Percentiles rank a stretch among this genome's conserved stretches.
These are phyloP conservation scores for Papilio polytes DNA, from an alignment of 1,140 invertebrate genomes.

Conservation along the genomic window DNA sequence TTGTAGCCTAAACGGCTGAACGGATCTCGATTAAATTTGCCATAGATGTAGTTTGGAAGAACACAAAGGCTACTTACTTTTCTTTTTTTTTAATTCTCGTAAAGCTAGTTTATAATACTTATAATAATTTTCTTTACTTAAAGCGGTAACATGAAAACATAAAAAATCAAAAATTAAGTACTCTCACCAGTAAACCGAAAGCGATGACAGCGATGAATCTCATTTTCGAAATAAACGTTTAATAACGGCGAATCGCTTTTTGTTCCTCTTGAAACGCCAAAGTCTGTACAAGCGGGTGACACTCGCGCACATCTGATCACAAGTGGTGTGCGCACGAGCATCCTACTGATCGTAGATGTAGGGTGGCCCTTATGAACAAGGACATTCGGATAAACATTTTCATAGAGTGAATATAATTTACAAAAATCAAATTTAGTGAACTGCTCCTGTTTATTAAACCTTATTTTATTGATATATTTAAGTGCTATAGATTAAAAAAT, in stretches of 20 bases:
- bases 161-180: constrained; percentile 10
- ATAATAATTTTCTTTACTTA: too few relatives aligned
- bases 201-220: constrained; percentile 41
- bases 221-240: constrained; percentile 53
- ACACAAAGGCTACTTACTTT: too few relatives aligned
- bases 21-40: too few relatives aligned
- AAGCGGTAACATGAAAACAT: too few relatives aligned
- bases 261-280: constrained; percentile 54
- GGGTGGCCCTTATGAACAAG: constrained; percentile 38
- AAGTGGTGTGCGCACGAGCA: constrained; percentile 42
- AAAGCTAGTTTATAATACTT: too few relatives aligned
- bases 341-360: constrained; percentile 26
- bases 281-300: constrained; percentile 57
- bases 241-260: constrained; percentile 40
- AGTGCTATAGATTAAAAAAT: too few relatives aligned
- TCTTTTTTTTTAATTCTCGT: too few relatives aligned
- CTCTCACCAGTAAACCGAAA: constrained; percentile 58
- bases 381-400: constrained; percentile 42
- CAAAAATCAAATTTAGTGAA: not conserved
- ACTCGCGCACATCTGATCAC: constrained; percentile 61
- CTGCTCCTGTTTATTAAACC: not conserved
- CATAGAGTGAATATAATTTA: constrained; percentile 19
- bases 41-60: too few relatives aligned
- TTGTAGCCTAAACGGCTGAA: too few relatives aligned
- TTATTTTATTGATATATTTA: too few relatives aligned